A percentile compares a stretch with the other conserved stretches of the same genome.
phyloP scores from a whole-genome alignment of 2,797 vertebrate species.

The Fistularia tabacaria region DNA sequence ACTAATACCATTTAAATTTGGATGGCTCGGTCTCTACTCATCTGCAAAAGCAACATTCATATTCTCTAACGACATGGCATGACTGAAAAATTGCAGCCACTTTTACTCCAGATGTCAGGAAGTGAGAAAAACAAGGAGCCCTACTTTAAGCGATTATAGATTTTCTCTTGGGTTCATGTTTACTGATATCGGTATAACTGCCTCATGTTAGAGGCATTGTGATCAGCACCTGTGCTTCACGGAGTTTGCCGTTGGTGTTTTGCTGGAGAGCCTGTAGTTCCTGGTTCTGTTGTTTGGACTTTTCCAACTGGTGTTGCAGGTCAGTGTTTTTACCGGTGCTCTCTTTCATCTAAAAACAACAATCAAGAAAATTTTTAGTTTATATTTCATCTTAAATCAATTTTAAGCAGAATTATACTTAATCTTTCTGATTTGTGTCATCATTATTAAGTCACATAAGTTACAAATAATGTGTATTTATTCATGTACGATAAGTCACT shows the following conservation, averaged over 20 bases:
- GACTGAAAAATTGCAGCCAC: too few species aligned
- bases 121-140: too few species aligned
- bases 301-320: constrained; percentile 92
- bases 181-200: too few species aligned
- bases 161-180: too few species aligned
- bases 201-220: not conserved
- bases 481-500: too few species aligned
- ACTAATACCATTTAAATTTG: too few species aligned
- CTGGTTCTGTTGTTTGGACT: constrained; percentile 93
- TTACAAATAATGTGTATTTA: not conserved
- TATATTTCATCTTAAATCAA: not conserved
- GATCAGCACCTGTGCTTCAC: constrained; percentile 89
- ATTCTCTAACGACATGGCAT: too few species aligned
- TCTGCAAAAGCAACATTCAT: too few species aligned
- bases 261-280: constrained; percentile 93
- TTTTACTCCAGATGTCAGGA: too few species aligned
- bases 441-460: not conserved
- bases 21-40: too few species aligned
- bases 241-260: constrained; percentile 89
- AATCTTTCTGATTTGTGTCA: not conserved
- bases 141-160: too few species aligned
- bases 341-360: constrained; percentile 83
- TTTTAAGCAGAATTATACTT: not conserved
- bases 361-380: not conserved
- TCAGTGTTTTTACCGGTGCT: constrained; percentile 82